These are phyloP conservation scores for Pelecanus crispus DNA, from an alignment of 2,113 vertebrate genomes.

Conservation along the genomic window DNA sequence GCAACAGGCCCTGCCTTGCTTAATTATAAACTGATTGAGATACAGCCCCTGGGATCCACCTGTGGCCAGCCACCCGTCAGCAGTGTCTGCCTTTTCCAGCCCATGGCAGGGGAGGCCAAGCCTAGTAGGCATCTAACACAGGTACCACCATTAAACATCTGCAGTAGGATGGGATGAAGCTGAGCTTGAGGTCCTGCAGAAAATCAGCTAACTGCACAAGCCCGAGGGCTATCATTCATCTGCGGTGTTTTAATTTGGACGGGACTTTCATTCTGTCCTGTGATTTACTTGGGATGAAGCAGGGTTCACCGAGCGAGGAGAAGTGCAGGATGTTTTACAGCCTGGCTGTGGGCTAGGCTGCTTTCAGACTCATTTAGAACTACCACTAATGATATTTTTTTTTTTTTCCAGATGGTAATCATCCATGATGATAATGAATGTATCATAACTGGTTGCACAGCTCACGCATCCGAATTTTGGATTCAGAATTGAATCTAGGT, in stretches of 20 bases:
- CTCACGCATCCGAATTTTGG: fast-evolving
- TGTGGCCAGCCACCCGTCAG: neutral
- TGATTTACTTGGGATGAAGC: conserved; percentile 18
- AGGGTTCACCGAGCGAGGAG: neutral
- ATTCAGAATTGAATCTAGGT: neutral
- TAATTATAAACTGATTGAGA: neutral
- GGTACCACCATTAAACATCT: neutral
- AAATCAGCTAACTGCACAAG: neutral
- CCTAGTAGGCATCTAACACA: neutral
- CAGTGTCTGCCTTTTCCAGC: neutral
- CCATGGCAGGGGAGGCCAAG: neutral
- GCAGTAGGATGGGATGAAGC: neutral
- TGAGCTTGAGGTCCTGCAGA: neutral
- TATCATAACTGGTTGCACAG: neutral
- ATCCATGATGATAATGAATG: neutral
- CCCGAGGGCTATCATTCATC: neutral
- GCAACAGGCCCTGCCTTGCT: neutral
- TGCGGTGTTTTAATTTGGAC: neutral
- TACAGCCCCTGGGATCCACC: too few relatives aligned
- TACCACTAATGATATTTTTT: neutral
- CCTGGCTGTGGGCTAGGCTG: neutral
- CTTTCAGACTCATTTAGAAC: neutral
- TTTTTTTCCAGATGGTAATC: neutral
- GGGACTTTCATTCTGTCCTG: neutral
- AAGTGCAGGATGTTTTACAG: neutral